Conservation (phyloP, 2,888 invertebrate genomes). For the Gibbula magus region DNA sequence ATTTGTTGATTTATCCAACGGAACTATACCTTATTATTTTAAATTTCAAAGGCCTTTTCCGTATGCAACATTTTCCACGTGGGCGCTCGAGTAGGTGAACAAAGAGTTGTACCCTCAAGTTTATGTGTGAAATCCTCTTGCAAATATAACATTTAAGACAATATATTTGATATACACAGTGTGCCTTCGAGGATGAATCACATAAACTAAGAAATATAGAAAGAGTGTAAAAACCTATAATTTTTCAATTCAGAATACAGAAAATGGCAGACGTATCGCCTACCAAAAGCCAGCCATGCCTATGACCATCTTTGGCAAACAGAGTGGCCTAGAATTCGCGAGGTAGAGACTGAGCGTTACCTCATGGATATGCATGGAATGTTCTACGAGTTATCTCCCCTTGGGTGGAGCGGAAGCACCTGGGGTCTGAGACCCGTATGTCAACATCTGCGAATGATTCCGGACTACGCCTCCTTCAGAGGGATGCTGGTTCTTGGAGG, state of each 20-base stretch:
- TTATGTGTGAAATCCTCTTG: too few relatives aligned
- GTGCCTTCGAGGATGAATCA: too few relatives aligned
- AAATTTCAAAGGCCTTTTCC: too few relatives aligned
- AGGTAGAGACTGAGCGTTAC: slow-evolving; percentile 48
- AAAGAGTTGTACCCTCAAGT: too few relatives aligned
- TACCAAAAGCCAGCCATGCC: slow-evolving; percentile 49
- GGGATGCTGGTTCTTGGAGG: slow-evolving; percentile 47
- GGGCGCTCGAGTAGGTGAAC: too few relatives aligned
- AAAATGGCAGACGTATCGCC: slow-evolving; percentile 46
- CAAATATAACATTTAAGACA: too few relatives aligned
- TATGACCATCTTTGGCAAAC: slow-evolving; percentile 49
- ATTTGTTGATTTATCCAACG: too few relatives aligned
- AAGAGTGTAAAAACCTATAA: background rate
- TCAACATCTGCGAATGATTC: slow-evolving; percentile 44
- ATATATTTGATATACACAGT: too few relatives aligned
- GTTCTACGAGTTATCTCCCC: slow-evolving; percentile 48
- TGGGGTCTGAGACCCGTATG: slow-evolving; percentile 46
- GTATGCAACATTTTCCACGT: too few relatives aligned
- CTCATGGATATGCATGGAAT: slow-evolving; percentile 48
- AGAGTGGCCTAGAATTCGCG: slow-evolving; percentile 46
- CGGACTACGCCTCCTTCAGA: slow-evolving; percentile 45
- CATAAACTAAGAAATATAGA: too few relatives aligned
- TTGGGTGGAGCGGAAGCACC: slow-evolving; percentile 46
- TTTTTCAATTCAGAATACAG: slow-evolving; percentile 11
- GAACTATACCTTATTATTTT: too few relatives aligned